A percentile compares a stretch with the other conserved stretches of the same genome.
Evolutionary conservation across 37 sponge, comb jelly and placozoan genomes (phyloP).

Genomic region (Crambe crambe): DNA sequence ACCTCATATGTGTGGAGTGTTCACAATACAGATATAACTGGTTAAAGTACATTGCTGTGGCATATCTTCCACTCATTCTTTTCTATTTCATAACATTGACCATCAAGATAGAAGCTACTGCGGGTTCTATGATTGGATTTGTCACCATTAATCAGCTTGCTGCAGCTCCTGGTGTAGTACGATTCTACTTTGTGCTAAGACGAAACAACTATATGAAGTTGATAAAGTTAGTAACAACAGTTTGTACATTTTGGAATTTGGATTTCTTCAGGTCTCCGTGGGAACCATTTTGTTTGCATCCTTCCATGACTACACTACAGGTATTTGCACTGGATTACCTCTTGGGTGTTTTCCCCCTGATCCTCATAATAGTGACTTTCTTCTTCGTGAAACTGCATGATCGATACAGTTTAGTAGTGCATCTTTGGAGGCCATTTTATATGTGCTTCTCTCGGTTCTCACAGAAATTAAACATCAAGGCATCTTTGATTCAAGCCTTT

Average conservation of each 20-base stretch:
- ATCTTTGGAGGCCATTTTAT: constrained; percentile 17
- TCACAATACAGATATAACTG: neutral
- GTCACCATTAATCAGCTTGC: neutral
- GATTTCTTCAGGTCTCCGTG: constrained; percentile 18
- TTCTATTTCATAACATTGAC: constrained; percentile 42
- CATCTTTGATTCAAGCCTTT: constrained; percentile 5
- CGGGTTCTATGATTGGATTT: neutral
- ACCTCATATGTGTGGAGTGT: constrained; percentile 16
- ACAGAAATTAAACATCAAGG: neutral
- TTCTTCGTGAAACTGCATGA: constrained; percentile 19
- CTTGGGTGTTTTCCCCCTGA: neutral
- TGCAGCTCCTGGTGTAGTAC: neutral
- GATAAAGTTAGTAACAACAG: neutral
- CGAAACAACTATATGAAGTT: neutral
- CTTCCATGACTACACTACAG: neutral
- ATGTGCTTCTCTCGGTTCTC: neutral
- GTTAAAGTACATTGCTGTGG: constrained; percentile 9
- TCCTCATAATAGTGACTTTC: neutral
- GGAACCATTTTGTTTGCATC: constrained; percentile 15
- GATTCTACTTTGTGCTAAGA: neutral
- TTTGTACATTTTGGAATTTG: constrained; percentile 6
- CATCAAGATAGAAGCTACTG: constrained; percentile 19
- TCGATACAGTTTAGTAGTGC: neutral
- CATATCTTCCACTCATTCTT: constrained; percentile 48
- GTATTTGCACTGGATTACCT: constrained; percentile 1